Base-by-base conservation (phyloP, 64 coral and sea anemone genomes). In the Stylophora pistillata region DNA sequence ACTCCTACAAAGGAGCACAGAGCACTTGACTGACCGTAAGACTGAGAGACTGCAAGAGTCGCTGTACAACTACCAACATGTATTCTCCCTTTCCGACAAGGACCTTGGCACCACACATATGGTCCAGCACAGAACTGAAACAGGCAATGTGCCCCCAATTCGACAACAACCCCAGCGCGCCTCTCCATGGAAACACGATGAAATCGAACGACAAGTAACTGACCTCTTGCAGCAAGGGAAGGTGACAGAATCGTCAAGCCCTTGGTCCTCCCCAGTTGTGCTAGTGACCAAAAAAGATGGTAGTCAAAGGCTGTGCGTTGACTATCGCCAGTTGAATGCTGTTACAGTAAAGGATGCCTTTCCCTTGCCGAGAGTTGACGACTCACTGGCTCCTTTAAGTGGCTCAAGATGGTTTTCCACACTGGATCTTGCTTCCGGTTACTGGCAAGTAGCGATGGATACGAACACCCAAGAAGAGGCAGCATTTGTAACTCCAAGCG, bases 141-240 rank as follows among this genome's bases (percentile, higher is more conserved):
- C 2, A 15, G 76, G 20, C 55, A 58, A 54, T 58, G 76, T 16
- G 6, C 18, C 26, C 0, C 52, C 76, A 54, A 78, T 78, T 18
- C 6, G 53, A 54, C 37, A 55, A 3, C 76, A 78, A 20, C 41
- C 76, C 16, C 37, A 52, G 20, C 41, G 37, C 16, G 56, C 76
- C 20, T 78, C 76, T 78, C 52, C 61, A 53, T 65, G 81, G 81
- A 81, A 81, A 81, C 78, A 32, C 26, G 30, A 81, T 28, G 78
- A 81, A 60, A 81, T 81, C 13, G 54, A 81, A 30, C 31, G 33
- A 26, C 62, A 78, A 78, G 55, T 78, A 4, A 34, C 71, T 30
- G 71, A 73, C 18, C 81, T 81, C 58, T 29, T 81, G 15, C 56
- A 60, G 54, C 78, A 60, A 30, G 78, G 55, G 13, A 81, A 63